These are phyloP conservation scores for Hypena proboscidalis DNA, from an alignment of 2,888 invertebrate species.

Conservation along the genomic window DNA sequence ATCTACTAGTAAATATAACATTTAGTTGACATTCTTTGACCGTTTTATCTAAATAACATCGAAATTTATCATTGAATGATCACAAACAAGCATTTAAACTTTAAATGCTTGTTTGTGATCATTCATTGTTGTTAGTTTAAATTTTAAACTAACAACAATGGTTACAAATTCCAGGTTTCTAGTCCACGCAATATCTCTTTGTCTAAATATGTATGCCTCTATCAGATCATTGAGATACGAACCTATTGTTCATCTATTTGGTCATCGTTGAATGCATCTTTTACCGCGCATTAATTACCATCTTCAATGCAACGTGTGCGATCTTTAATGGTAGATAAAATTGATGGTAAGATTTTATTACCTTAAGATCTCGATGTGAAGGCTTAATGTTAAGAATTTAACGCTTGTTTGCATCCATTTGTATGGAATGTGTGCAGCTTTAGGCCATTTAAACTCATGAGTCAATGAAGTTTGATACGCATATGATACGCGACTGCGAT, in stretches of 20 bases:
- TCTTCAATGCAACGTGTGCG: conserved; percentile 12
- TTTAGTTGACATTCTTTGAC: too few species aligned
- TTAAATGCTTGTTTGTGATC: too few species aligned
- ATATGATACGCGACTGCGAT: too few species aligned
- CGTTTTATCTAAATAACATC: too few species aligned
- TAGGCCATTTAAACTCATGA: too few species aligned
- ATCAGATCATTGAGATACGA: conserved; percentile 22
- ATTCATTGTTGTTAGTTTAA: not conserved
- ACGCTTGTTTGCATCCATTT: not conserved
- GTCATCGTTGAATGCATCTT: conserved; percentile 20
- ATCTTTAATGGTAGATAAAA: conserved; percentile 9
- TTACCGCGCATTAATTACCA: conserved; percentile 20
- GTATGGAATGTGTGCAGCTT: too few species aligned
- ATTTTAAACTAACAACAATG: conserved; percentile 3
- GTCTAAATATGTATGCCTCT: conserved; percentile 30
- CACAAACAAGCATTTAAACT: too few species aligned
- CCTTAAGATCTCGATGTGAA: too few species aligned
- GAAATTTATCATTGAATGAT: too few species aligned
- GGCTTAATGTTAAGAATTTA: not conserved
- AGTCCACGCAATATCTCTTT: conserved; percentile 21
- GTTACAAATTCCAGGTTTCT: conserved; percentile 17
- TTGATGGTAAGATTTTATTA: not conserved
- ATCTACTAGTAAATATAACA: too few species aligned
- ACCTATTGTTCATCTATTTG: conserved; percentile 26
- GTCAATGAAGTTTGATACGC: too few species aligned